phyloP scores from a whole-genome alignment of 2,113 vertebrate species.

The Centropristis striata region DNA sequence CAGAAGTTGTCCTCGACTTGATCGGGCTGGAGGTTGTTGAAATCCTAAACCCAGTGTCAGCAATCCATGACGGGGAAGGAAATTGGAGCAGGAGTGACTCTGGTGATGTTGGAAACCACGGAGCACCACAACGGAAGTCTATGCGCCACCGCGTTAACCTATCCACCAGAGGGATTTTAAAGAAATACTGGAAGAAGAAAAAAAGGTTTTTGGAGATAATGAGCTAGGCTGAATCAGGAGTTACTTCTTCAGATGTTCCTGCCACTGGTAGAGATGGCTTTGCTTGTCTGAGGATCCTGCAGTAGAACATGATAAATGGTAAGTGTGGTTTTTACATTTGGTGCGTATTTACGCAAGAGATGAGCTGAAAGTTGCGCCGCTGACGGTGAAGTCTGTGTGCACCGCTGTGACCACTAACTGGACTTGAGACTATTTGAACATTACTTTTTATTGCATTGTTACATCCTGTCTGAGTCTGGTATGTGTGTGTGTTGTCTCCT shows the following conservation, averaged over 20 bases:
- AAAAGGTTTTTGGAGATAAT: constrained; percentile 31
- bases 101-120: constrained; percentile 66
- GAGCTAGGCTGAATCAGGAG: constrained; percentile 19
- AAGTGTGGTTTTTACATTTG: constrained; percentile 44
- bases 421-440: background rate
- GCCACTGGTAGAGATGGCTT: constrained; percentile 60
- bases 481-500: too few species aligned
- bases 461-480: too few species aligned
- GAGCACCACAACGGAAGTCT: constrained; percentile 46
- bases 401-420: too few species aligned
- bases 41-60: constrained; percentile 72
- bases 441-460: too few species aligned
- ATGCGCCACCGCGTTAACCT: constrained; percentile 22
- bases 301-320: constrained; percentile 85
- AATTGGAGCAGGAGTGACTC: constrained; percentile 63
- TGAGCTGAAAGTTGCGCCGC: background rate
- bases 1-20: constrained; percentile 72
- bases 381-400: background rate
- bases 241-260: constrained; percentile 21
- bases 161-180: constrained; percentile 32
- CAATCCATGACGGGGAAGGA: constrained; percentile 75
- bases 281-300: constrained; percentile 67
- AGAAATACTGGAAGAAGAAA: background rate
- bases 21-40: constrained; percentile 76
- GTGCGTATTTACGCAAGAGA: constrained; percentile 39